Percentiles rank a stretch among this genome's conserved stretches.
Evolutionary conservation across 2,797 vertebrate genomes (phyloP).

Genomic region (Paramormyrops hopkinsi): DNA sequence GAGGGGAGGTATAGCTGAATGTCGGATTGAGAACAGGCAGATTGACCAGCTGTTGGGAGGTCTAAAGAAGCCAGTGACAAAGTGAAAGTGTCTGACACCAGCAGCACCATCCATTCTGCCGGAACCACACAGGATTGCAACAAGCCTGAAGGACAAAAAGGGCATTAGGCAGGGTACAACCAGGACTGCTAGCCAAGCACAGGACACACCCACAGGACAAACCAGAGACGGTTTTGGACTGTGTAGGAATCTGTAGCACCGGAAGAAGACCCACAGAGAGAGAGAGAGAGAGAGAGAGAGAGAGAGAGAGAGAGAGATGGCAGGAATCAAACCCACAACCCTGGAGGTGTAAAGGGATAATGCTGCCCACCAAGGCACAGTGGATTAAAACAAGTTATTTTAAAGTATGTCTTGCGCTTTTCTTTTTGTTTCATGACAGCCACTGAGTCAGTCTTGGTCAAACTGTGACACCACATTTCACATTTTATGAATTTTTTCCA

Average conservation of each 20-base stretch:
- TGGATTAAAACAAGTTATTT: slow-evolving; percentile 7
- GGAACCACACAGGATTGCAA: background rate
- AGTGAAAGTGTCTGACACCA: background rate
- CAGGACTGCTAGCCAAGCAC: background rate
- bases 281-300: background rate
- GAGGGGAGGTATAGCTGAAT: background rate
- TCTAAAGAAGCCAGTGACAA: background rate
- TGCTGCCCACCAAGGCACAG: background rate
- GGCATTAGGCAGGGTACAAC: background rate
- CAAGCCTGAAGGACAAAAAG: background rate
- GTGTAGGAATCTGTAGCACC: background rate
- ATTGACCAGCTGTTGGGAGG: background rate
- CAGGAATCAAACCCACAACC: background rate
- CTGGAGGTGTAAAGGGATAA: slow-evolving; percentile 5
- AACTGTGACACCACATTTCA: background rate
- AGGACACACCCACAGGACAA: background rate
- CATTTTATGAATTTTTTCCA: background rate
- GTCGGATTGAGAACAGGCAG: background rate
- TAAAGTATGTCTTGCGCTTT: background rate
- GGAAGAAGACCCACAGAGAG: background rate
- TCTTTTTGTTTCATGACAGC: background rate
- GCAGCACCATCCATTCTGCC: background rate
- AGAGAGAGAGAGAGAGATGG: background rate
- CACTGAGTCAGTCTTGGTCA: background rate
- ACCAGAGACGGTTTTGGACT: background rate